A percentile compares a stretch with the other conserved stretches of the same genome.
Evolutionary conservation across 2,113 vertebrate species (phyloP).

Genomic region (Etheostoma cragini): DNA sequence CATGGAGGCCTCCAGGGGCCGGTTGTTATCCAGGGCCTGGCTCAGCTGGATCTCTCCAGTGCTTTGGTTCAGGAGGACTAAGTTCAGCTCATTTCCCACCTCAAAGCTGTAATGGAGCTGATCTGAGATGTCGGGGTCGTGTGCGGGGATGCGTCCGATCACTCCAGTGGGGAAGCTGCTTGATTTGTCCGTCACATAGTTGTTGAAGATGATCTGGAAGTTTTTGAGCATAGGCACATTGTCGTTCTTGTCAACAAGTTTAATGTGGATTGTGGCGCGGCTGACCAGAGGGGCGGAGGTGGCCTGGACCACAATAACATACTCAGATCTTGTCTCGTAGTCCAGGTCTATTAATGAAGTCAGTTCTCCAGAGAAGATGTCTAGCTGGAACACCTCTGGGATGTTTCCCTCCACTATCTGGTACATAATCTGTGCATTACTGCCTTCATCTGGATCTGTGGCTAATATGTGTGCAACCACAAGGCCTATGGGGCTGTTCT

Average conservation of each 20-base stretch:
- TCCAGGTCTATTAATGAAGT: slow-evolving; percentile 93
- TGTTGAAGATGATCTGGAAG: slow-evolving; percentile 98
- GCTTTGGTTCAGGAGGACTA: slow-evolving; percentile 91
- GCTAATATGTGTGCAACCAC: slow-evolving; percentile 92
- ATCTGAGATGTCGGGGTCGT: slow-evolving; percentile 92
- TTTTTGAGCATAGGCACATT: slow-evolving; percentile 92
- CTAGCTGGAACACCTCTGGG: slow-evolving; percentile 95
- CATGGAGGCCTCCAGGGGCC: slow-evolving; percentile 95
- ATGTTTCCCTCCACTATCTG: slow-evolving; percentile 98
- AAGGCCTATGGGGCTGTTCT: slow-evolving; percentile 95
- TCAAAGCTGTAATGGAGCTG: slow-evolving; percentile 91
- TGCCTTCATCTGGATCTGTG: slow-evolving; percentile 95
- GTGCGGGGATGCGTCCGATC: slow-evolving; percentile 93
- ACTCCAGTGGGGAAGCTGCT: slow-evolving; percentile 92
- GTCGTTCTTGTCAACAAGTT: slow-evolving; percentile 93
- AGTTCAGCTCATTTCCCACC: slow-evolving; percentile 92
- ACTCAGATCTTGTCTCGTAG: slow-evolving; percentile 91
- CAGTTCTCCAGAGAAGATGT: slow-evolving; percentile 96
- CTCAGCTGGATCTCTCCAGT: slow-evolving; percentile 94
- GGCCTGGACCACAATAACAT: slow-evolving; percentile 94
- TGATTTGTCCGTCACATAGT: slow-evolving; percentile 93
- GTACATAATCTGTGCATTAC: slow-evolving; percentile 98
- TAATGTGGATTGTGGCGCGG: slow-evolving; percentile 93
- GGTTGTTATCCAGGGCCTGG: slow-evolving; percentile 93
- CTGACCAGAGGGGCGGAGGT: slow-evolving; percentile 96